These are phyloP conservation scores for Eledona agricola DNA, from an alignment of 2,888 invertebrate species.

Conservation along the genomic window DNA sequence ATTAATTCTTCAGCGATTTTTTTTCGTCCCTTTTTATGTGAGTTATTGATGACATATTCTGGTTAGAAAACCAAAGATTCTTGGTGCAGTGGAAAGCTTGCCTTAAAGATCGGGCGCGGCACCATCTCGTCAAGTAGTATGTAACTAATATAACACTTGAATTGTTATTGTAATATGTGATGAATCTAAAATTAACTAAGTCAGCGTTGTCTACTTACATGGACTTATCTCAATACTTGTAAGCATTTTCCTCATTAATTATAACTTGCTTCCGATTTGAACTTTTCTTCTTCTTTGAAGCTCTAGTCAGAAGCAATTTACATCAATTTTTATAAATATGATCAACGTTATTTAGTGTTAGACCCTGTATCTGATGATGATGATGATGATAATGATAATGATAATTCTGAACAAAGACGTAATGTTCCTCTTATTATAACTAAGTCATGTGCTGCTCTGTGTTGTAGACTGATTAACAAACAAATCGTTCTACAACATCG, in stretches of 20 bases:
- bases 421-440: slow-evolving; percentile 63
- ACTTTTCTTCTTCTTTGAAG: slow-evolving; percentile 35
- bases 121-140: slow-evolving; percentile 52
- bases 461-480: slow-evolving; percentile 43
- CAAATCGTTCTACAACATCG: slow-evolving; percentile 45
- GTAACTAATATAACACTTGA: slow-evolving; percentile 51
- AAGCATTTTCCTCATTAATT: slow-evolving; percentile 40
- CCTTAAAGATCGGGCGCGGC: slow-evolving; percentile 49
- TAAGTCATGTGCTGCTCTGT: slow-evolving; percentile 59
- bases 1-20: slow-evolving; percentile 38
- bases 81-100: slow-evolving; percentile 52
- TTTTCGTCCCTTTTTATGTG: slow-evolving; percentile 43
- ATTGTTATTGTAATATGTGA: slow-evolving; percentile 56
- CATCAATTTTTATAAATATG: slow-evolving; percentile 38
- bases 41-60: slow-evolving; percentile 48
- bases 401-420: slow-evolving; percentile 60
- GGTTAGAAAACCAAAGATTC: slow-evolving; percentile 62
- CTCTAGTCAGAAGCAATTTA: slow-evolving; percentile 38
- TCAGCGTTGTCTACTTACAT: slow-evolving; percentile 54
- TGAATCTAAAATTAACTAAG: slow-evolving; percentile 58
- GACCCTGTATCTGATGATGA: slow-evolving; percentile 46
- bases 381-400: too few relatives aligned
- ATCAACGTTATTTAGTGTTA: slow-evolving; percentile 49
- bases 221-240: slow-evolving; percentile 47
- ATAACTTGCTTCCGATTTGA: slow-evolving; percentile 43